phyloP scores from a whole-genome alignment of 2,113 vertebrate species.

The Ahaetulla prasina region DNA sequence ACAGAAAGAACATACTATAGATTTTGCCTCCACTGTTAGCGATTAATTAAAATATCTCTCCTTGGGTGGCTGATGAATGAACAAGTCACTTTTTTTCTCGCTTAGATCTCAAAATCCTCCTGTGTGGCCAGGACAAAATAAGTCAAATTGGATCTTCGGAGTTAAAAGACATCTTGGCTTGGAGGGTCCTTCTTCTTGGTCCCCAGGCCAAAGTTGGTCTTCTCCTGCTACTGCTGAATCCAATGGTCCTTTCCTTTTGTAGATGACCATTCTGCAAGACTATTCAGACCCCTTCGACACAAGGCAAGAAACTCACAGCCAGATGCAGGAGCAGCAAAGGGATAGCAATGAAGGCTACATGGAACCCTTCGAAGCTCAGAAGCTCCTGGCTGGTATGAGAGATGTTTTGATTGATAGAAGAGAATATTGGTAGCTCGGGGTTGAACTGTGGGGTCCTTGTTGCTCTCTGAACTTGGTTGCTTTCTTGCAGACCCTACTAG shows the following conservation, averaged over 20 bases:
- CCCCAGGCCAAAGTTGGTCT: neutral
- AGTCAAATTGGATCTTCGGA: neutral
- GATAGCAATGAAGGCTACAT: conserved; percentile 94
- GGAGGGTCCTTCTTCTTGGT: neutral
- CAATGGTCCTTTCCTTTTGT: conserved; percentile 10
- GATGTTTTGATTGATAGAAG: neutral
- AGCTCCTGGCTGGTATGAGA: conserved; percentile 93
- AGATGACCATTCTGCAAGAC: conserved; percentile 93
- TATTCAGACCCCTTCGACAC: conserved; percentile 96
- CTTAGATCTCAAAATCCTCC: neutral
- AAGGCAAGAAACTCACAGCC: conserved; percentile 75
- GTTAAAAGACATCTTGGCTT: neutral
- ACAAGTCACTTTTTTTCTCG: neutral
- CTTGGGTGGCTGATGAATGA: neutral
- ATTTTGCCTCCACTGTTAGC: neutral
- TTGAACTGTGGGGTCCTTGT: too few relatives aligned
- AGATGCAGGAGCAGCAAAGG: conserved; percentile 77
- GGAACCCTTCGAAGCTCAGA: conserved; percentile 97
- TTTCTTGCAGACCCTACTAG: too few relatives aligned
- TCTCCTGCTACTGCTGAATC: neutral
- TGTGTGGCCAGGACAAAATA: neutral
- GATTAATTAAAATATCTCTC: neutral
- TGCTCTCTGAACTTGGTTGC: too few relatives aligned
- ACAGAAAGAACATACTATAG: too few relatives aligned
- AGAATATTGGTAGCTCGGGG: too few relatives aligned